Evolutionary conservation across 1,140 invertebrate species (phyloP), one percentile per base, ranked within the genome.

Genomic region (Geopemphigus sp.): DNA sequence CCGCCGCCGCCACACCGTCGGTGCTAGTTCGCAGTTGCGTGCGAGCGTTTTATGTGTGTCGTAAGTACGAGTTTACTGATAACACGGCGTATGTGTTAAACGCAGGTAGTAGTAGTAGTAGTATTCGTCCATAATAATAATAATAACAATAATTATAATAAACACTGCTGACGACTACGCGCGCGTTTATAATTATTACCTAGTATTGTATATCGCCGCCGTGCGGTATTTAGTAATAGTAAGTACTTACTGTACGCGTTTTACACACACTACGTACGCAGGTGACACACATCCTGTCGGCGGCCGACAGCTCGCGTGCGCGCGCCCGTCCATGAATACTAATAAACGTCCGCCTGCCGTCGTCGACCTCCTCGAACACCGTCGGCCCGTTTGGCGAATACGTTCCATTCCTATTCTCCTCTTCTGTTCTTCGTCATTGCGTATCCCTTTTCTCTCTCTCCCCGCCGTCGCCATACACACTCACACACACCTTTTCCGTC

Each of bases 261-360:
- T n/a, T 66, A 66, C 29, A 32, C 61, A n/a, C n/a, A n/a, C n/a
- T n/a, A n/a, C n/a, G n/a, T n/a, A n/a, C n/a, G n/a, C 57, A 47
- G 56, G 73, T 76, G 73, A 76, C 73, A 76, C 57, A 61, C 39
- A 59, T 76, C 73, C 73, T 76, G 73, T 22, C 66, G n/a, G 14
- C n/a, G 11, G 56, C 19, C 24, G 19, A 11, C 47, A 22, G 32
- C 32, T 39, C 32, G 3, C 32, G 3, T n/a, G n/a, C 32, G 32
- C 32, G 32, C 54, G n/a, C 15, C 56, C 22, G 56, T 76, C 8
- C 22, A 26, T 76, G 73, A 57, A 76, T 76, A 76, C 73, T 59
- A 76, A 76, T 76, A 59, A 47, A 47, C 57, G 14, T 57, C 15
- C 39, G 19, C 64, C 39, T 39, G n/a, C 32, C n/a, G n/a, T 14